These are phyloP conservation scores for Hyperoplus immaculatus DNA, from an alignment of 2,797 vertebrate genomes.

Conservation along the genomic window DNA sequence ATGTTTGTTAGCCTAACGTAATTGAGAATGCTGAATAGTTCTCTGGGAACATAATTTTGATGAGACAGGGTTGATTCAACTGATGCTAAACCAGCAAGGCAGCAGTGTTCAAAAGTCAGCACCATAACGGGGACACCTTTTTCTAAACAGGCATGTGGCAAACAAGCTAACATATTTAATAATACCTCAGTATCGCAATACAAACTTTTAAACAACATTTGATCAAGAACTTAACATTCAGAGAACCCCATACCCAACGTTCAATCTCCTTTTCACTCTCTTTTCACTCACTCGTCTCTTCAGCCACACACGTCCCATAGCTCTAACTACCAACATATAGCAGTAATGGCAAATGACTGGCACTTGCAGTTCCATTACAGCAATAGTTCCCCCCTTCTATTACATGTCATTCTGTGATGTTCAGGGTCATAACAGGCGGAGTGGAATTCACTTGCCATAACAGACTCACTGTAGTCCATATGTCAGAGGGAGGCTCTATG, in stretches of 20 bases:
- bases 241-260: slow-evolving; percentile 1
- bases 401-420: slow-evolving; percentile 71
- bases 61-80: not conserved
- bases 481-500: slow-evolving; percentile 75
- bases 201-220: slow-evolving; percentile 11
- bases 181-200: not conserved
- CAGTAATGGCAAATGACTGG: slow-evolving; percentile 68
- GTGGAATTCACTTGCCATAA: slow-evolving; percentile 77
- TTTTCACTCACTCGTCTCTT: slow-evolving; percentile 40
- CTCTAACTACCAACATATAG: slow-evolving; percentile 57
- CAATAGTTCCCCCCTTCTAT: slow-evolving; percentile 69
- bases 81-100: slow-evolving; percentile 58
- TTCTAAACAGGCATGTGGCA: slow-evolving; percentile 20
- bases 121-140: slow-evolving; percentile 13
- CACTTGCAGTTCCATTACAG: slow-evolving; percentile 72
- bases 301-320: slow-evolving; percentile 32
- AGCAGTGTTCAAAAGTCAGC: slow-evolving; percentile 33
- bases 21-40: too few relatives aligned
- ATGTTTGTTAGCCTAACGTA: too few relatives aligned
- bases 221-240: slow-evolving; percentile 17
- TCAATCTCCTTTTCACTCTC: slow-evolving; percentile 19
- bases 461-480: slow-evolving; percentile 76
- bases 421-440: slow-evolving; percentile 73
- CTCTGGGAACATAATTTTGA: too few relatives aligned
- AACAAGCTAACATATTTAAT: slow-evolving; percentile 28